Evolutionary conservation across 2,797 vertebrate genomes (phyloP), one percentile per base, ranked within the genome.

Genomic region (Bradypodion pumilum): DNA sequence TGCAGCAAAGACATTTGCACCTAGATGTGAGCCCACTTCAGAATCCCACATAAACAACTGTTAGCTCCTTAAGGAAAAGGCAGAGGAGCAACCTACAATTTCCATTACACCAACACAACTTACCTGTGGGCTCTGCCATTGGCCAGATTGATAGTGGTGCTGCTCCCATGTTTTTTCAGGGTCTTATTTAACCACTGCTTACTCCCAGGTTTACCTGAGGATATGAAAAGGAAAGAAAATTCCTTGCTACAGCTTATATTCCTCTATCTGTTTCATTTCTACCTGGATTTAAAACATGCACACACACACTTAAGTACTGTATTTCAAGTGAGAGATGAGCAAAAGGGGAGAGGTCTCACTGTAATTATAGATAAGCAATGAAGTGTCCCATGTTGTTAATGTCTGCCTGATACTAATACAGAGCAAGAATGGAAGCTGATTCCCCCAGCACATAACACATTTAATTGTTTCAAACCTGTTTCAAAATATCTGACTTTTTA

Each of bases 361-460:
- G 86, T 86, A 90, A 89, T 92, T 92, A 89, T 89, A 92, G 89
- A 92, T 89, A 90, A 88, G 89, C 86, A 83, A 76, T 81, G 78
- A 76, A 85, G 88, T 83, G 72, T 87, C 78, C 85, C 40, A 25
- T 84, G 83, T 84, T 88, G 83, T 88, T 92, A 89, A 82, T 78
- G 73, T 74, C 81, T 86, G 80, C 83, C 62, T 89, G 87, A 42
- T 87, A 85, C 78, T 85, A 85, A 89, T 80, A 85, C 68, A 62
- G 66, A 78, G 69, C 63, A 74, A 79, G 80, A 83, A 85, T 52
- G 29, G 23, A 70, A 77, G 21, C 70, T 42, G 83, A 44, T 78
- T 69, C 74, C 29, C 74, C 49, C 19, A 12, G 56, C 52, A 56
- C 52, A 56, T 3, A 56, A 56, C 52, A 56, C 52, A 56, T 73